These are phyloP conservation scores for Eucera pruinosa DNA, from an alignment of 2,888 invertebrate species.

Conservation along the genomic window DNA sequence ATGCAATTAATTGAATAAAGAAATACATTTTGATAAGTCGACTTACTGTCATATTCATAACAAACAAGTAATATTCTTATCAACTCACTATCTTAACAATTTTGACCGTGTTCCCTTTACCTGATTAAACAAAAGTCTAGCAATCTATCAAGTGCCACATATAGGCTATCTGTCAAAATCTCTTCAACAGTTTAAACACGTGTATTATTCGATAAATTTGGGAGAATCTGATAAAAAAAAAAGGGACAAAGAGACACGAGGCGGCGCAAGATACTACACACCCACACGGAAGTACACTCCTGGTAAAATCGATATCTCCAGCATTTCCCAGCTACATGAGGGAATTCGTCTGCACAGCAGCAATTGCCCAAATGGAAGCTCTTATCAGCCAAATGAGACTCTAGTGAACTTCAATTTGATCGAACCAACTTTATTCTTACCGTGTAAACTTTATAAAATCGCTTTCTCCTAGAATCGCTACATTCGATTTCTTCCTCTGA, in stretches of 20 bases:
- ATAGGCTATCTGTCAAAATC: not conserved
- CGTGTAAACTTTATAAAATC: slow-evolving; percentile 15
- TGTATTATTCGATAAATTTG: not conserved
- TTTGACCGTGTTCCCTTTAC: not conserved
- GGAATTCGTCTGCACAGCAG: slow-evolving; percentile 35
- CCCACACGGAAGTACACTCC: slow-evolving; percentile 23
- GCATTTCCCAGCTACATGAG: slow-evolving; percentile 41
- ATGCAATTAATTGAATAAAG: too few species aligned
- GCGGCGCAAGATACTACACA: not conserved
- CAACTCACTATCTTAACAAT: too few species aligned
- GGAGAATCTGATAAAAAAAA: slow-evolving; percentile 1
- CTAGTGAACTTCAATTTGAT: slow-evolving; percentile 8
- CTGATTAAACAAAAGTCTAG: not conserved
- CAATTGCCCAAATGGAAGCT: slow-evolving; percentile 17
- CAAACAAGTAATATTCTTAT: too few species aligned
- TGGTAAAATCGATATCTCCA: slow-evolving; percentile 60
- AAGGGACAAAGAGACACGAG: not conserved
- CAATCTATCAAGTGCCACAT: not conserved
- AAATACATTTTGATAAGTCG: too few species aligned
- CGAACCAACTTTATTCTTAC: slow-evolving; percentile 31
- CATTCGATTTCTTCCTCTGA: too few species aligned
- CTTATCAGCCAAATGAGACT: slow-evolving; percentile 38
- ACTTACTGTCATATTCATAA: too few species aligned
- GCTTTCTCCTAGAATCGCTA: not conserved
- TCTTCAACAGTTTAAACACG: not conserved